Evolutionary conservation across 2,113 vertebrate genomes (phyloP).

Genomic region (Tor tambroides): DNA sequence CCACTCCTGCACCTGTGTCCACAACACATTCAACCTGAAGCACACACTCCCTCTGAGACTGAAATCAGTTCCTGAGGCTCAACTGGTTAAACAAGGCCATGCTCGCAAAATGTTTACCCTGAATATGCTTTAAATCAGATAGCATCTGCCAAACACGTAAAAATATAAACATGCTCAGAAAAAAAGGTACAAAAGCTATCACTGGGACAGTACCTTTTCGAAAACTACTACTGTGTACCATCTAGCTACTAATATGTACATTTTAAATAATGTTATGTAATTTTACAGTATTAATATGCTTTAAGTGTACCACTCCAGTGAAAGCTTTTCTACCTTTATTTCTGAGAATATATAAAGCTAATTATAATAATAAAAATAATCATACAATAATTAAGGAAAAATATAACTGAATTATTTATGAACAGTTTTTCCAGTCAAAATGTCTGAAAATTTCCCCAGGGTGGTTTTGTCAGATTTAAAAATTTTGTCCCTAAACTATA

Average conservation of each 20-base stretch:
- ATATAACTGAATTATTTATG: not conserved
- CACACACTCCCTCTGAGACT: constrained; percentile 48
- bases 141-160: not conserved
- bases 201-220: not conserved
- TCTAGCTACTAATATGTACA: not conserved
- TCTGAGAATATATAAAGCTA: not conserved
- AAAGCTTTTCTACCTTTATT: not conserved
- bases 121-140: not conserved
- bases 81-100: not conserved
- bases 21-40: constrained; percentile 19
- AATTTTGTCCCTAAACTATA: not conserved
- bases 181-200: not conserved
- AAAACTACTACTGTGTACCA: not conserved
- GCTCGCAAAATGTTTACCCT: not conserved
- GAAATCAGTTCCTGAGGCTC: constrained; percentile 36
- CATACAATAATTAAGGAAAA: not conserved
- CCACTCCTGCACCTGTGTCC: constrained; percentile 52
- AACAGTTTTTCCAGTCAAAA: not conserved
- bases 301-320: not conserved
- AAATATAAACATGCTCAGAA: not conserved
- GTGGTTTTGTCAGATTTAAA: not conserved
- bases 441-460: not conserved
- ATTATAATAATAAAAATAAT: not conserved
- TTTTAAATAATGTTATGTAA: too few relatives aligned
- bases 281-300: too few relatives aligned